These are phyloP conservation scores for Branchellion lobata DNA, from an alignment of 2,888 invertebrate genomes.

Conservation along the genomic window DNA sequence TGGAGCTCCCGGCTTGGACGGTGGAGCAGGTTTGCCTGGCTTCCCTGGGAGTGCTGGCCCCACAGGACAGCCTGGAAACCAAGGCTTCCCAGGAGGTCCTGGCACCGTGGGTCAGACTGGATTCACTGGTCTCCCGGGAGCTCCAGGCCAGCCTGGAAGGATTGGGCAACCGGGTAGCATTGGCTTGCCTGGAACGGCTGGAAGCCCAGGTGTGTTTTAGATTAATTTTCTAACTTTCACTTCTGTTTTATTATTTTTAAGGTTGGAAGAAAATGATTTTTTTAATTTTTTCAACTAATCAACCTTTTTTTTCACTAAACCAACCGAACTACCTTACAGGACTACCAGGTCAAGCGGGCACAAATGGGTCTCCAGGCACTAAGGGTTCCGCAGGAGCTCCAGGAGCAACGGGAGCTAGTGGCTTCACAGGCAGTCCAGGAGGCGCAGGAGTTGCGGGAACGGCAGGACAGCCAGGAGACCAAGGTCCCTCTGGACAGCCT, in stretches of 20 bases:
- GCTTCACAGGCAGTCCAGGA: conserved; percentile 41
- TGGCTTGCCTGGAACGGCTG: conserved; percentile 22
- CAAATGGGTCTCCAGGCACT: background rate
- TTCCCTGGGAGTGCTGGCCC: conserved; percentile 4
- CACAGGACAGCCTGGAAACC: conserved; percentile 48
- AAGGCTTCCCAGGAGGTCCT: conserved; percentile 37
- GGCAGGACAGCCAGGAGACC: conserved; percentile 30
- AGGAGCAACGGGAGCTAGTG: conserved; percentile 8
- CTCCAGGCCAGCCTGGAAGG: conserved; percentile 34
- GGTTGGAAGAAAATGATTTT: background rate
- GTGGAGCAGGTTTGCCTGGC: conserved; percentile 39
- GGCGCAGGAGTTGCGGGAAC: conserved; percentile 8
- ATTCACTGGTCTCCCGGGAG: conserved; percentile 7
- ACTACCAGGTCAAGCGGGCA: background rate
- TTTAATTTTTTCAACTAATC: background rate
- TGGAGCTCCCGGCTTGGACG: conserved; percentile 42
- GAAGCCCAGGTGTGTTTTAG: background rate
- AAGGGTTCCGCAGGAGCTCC: background rate
- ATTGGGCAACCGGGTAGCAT: conserved; percentile 10
- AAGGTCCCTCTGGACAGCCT: conserved; percentile 21
- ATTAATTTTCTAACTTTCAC: too few species aligned
- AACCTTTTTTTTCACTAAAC: too few species aligned
- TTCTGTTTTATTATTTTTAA: background rate
- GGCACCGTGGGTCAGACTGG: conserved; percentile 21
- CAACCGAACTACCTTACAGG: conserved; percentile 2